These are phyloP conservation scores for Lagorchestes hirsutus DNA, from an alignment of 2,797 vertebrate genomes.

Conservation along the genomic window DNA sequence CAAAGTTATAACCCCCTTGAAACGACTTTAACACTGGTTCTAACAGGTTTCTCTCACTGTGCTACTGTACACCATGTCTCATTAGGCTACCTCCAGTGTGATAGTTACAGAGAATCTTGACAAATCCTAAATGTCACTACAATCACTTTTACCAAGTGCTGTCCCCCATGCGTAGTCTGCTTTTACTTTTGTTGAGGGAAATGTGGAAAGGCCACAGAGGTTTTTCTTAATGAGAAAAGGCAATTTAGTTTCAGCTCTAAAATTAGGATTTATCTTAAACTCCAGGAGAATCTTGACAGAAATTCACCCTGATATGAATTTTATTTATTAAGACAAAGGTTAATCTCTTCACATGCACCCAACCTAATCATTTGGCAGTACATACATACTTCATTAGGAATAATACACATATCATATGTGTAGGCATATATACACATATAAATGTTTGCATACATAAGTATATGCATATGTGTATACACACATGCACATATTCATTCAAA, in stretches of 20 bases:
- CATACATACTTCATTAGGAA: background rate
- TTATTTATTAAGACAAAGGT: slow-evolving; percentile 76
- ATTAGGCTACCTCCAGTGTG: slow-evolving; percentile 35
- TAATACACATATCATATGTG: background rate
- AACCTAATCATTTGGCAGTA: background rate
- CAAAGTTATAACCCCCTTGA: slow-evolving; percentile 52
- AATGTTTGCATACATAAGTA: background rate
- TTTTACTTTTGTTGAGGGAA: slow-evolving; percentile 73
- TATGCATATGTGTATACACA: background rate
- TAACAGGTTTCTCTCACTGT: slow-evolving; percentile 64
- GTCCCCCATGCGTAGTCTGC: slow-evolving; percentile 52
- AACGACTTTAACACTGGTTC: slow-evolving; percentile 62
- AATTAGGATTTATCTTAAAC: slow-evolving; percentile 58
- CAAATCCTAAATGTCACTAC: slow-evolving; percentile 73
- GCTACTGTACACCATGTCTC: slow-evolving; percentile 56
- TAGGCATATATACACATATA: background rate
- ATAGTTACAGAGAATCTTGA: slow-evolving; percentile 51
- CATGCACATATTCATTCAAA: too few relatives aligned
- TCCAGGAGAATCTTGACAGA: slow-evolving; percentile 64
- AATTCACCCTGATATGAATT: slow-evolving; percentile 57
- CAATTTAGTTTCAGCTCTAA: slow-evolving; percentile 71
- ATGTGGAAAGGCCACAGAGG: slow-evolving; percentile 62
- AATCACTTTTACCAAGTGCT: slow-evolving; percentile 66
- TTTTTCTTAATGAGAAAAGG: slow-evolving; percentile 64
- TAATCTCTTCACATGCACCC: background rate